phyloP scores from a whole-genome alignment of 2,888 invertebrate species.

The Oscheius sp. region DNA sequence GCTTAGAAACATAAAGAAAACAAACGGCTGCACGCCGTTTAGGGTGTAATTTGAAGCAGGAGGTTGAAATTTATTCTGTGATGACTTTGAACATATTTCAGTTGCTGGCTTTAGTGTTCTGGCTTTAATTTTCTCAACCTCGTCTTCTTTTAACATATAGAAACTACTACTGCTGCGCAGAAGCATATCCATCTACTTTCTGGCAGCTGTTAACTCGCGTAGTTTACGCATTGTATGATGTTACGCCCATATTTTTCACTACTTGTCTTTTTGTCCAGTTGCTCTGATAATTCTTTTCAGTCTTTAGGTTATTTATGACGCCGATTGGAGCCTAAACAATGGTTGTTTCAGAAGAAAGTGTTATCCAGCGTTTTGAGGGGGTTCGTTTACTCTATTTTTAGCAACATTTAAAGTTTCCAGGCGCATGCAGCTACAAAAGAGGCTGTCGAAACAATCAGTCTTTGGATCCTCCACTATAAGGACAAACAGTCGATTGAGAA shows the following conservation, averaged over 20 bases:
- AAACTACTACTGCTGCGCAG: neutral
- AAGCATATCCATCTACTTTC: neutral
- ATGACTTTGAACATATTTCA: slow-evolving; percentile 16
- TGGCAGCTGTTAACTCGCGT: neutral
- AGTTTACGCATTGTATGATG: neutral
- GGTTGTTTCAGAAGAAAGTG: slow-evolving; percentile 48
- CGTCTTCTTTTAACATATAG: neutral
- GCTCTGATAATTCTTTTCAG: neutral
- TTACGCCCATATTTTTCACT: neutral
- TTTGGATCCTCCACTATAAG: slow-evolving; percentile 70
- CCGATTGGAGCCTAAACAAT: slow-evolving; percentile 36
- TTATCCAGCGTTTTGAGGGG: slow-evolving; percentile 45
- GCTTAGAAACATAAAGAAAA: too few species aligned
- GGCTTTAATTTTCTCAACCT: neutral
- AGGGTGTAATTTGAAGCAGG: neutral
- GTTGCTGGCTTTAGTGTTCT: neutral
- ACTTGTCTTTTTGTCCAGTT: neutral
- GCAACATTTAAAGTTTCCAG: slow-evolving; percentile 28
- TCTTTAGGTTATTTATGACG: neutral
- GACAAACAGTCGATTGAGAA: slow-evolving; percentile 62
- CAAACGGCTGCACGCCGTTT: slow-evolving; percentile 6
- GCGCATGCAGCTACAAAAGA: slow-evolving; percentile 50
- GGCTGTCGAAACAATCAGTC: slow-evolving; percentile 63
- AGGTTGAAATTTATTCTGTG: slow-evolving; percentile 19
- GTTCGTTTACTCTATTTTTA: slow-evolving; percentile 39